Percentiles rank a stretch among this genome's conserved stretches.
These are phyloP conservation scores for Temnopleurus reevesii DNA, from an alignment of 53 echinoderm and acorn worm genomes.

Conservation along the genomic window DNA sequence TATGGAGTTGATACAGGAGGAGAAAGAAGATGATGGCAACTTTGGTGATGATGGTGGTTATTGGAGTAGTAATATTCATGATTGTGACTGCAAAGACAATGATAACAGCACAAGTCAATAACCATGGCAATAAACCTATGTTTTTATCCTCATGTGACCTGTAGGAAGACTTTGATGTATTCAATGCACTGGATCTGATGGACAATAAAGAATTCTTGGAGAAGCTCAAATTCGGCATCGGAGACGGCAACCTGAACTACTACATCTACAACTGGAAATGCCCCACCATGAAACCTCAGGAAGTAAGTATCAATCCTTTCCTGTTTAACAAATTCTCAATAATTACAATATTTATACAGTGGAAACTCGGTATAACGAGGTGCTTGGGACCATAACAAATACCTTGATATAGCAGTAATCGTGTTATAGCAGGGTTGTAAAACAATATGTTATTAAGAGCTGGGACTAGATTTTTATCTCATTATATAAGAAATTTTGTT, in stretches of 20 bases:
- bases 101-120: not conserved
- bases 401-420: too few species aligned
- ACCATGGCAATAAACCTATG: not conserved
- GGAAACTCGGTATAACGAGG: too few species aligned
- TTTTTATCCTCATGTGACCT: not conserved
- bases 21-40: not conserved
- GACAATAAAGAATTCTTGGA: slow-evolving; percentile 94
- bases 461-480: too few species aligned
- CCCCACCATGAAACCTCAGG: slow-evolving; percentile 86
- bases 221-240: slow-evolving; percentile 99
- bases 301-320: too few species aligned
- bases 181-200: slow-evolving; percentile 98
- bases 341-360: too few species aligned
- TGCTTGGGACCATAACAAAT: too few species aligned
- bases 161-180: slow-evolving; percentile 97
- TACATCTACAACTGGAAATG: slow-evolving; percentile 99
- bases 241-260: slow-evolving; percentile 98
- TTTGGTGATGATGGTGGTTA: not conserved
- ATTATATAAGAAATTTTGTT: too few species aligned
- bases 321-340: too few species aligned
- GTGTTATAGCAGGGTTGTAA: too few species aligned
- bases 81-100: not conserved
- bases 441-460: too few species aligned
- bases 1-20: not conserved
- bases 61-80: not conserved